Percentiles rank a stretch among this genome's conserved stretches.
Evolutionary conservation across 2,113 vertebrate genomes (phyloP).

Genomic region (Rhabdornis inornatus): DNA sequence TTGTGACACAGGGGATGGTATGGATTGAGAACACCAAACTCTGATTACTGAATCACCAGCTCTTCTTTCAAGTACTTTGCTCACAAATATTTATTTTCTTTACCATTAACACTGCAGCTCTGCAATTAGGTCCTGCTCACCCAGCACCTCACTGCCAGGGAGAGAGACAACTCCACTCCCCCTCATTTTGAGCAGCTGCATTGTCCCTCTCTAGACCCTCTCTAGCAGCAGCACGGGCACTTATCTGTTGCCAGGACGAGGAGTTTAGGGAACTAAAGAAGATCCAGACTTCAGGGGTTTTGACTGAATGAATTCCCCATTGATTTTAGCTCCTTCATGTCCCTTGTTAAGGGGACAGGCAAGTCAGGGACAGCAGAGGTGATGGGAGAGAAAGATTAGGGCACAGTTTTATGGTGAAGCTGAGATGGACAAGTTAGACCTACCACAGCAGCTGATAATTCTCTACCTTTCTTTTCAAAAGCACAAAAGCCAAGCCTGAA

Average conservation of each 20-base stretch:
- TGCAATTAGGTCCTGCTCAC: not conserved
- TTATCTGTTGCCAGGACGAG: not conserved
- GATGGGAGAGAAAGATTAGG: not conserved
- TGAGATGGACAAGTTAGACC: not conserved
- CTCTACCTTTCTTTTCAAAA: not conserved
- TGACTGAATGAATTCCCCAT: not conserved
- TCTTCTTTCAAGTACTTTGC: not conserved
- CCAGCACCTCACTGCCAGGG: not conserved
- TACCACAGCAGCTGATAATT: not conserved
- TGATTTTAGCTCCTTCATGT: not conserved
- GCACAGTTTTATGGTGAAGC: not conserved
- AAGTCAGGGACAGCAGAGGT: not conserved
- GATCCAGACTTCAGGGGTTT: not conserved
- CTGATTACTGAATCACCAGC: not conserved
- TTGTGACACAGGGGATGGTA: accelerated
- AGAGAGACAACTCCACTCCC: not conserved
- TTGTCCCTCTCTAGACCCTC: not conserved
- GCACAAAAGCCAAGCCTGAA: not conserved
- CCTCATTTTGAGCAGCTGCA: not conserved
- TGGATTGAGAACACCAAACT: not conserved
- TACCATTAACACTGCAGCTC: not conserved
- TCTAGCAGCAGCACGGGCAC: not conserved
- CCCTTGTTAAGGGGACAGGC: not conserved
- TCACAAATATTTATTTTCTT: not conserved
- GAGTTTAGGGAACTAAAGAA: not conserved